Conservation (phyloP, 1,140 invertebrate species). For the Diachasmimorpha longicaudata region DNA sequence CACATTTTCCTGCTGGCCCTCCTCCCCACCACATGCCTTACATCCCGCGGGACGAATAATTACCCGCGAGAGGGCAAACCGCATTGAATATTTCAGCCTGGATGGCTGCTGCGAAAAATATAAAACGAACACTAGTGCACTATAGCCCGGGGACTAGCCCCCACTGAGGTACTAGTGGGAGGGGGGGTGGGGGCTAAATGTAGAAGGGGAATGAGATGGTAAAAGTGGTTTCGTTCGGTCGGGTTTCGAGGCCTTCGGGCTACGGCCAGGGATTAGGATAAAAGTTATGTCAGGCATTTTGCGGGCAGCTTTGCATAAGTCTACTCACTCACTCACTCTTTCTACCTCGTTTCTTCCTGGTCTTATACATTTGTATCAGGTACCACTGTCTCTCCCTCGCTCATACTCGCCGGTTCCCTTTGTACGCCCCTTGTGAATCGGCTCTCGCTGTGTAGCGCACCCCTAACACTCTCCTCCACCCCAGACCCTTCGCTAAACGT, state of each 20-base stretch:
- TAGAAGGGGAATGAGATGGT: slow-evolving; percentile 7
- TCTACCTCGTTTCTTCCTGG: neutral
- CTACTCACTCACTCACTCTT: slow-evolving; percentile 19
- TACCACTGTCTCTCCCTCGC: slow-evolving; percentile 13
- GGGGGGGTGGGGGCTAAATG: neutral
- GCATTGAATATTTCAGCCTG: slow-evolving; percentile 49
- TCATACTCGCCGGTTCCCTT: neutral
- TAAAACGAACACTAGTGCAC: slow-evolving; percentile 21
- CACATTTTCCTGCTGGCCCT: neutral
- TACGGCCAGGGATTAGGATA: slow-evolving; percentile 44
- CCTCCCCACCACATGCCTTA: slow-evolving; percentile 34
- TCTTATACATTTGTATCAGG: slow-evolving; percentile 7
- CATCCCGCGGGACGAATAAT: slow-evolving; percentile 46
- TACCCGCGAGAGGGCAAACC: slow-evolving; percentile 40
- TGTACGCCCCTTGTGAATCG: neutral
- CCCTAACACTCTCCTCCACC: too few species aligned
- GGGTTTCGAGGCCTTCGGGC: slow-evolving; percentile 32
- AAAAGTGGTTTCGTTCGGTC: slow-evolving; percentile 27
- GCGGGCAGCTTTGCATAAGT: slow-evolving; percentile 52
- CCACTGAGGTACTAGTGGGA: neutral
- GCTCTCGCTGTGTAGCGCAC: too few species aligned
- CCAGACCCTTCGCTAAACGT: neutral
- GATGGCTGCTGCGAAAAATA: slow-evolving; percentile 33
- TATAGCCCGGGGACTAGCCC: neutral
- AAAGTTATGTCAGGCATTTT: slow-evolving; percentile 51